Conservation (phyloP, 2,113 vertebrate species). For the Entelurus aequoreus region DNA sequence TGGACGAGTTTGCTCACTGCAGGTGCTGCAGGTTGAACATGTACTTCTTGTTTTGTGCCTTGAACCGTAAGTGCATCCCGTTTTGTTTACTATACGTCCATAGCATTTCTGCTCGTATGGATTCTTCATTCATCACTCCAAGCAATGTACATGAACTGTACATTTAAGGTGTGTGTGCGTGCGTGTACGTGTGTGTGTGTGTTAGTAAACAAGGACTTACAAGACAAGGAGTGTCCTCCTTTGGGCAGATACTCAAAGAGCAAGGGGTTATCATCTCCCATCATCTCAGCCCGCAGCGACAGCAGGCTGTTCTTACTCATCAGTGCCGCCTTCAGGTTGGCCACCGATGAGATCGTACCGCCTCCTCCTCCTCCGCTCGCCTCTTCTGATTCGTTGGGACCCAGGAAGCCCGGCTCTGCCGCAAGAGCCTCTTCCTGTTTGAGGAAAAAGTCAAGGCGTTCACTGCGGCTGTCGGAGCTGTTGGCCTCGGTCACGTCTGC, state of each 20-base stretch:
- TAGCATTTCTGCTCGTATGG: no score
- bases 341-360: slow-evolving; percentile 74
- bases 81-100: no score
- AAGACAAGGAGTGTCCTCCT: slow-evolving; percentile 87
- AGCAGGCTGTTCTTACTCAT: slow-evolving; percentile 97
- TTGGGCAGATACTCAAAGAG: slow-evolving; percentile 96
- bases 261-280: slow-evolving; percentile 89
- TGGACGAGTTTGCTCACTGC: no score
- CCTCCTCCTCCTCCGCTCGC: slow-evolving; percentile 71
- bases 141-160: no score
- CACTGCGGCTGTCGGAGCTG: slow-evolving; percentile 80
- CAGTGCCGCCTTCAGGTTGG: slow-evolving; percentile 90
- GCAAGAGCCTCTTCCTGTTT: slow-evolving; percentile 81
- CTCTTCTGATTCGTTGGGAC: slow-evolving; percentile 81
- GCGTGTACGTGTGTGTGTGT: slow-evolving; percentile 12
- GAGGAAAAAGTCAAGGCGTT: slow-evolving; percentile 79
- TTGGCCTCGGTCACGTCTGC: slow-evolving; percentile 81
- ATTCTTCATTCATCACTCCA: no score
- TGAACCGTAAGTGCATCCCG: no score
- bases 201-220: slow-evolving; percentile 79
- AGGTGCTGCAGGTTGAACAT: no score
- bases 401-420: slow-evolving; percentile 78
- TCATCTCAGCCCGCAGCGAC: slow-evolving; percentile 89
- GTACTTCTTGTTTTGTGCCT: no score
- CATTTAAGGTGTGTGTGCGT: slow-evolving; percentile 3